Evolutionary conservation across 2,797 vertebrate genomes (phyloP).

Genomic region (Eleutherodactylus coqui): DNA sequence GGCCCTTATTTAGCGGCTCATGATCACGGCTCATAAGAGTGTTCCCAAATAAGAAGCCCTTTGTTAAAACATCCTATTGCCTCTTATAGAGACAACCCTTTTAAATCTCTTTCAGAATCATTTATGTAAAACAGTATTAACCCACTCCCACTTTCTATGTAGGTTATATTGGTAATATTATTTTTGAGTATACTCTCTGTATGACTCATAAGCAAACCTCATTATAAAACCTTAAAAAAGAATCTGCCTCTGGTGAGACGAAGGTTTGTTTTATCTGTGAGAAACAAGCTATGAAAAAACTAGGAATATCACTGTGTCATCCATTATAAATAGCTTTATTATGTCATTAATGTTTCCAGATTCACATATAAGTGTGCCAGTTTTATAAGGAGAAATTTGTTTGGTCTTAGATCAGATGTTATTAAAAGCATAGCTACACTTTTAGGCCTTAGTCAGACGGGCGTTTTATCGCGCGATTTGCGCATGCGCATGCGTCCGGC

Average conservation of each 20-base stretch:
- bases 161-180: neutral
- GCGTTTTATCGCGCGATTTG: no score
- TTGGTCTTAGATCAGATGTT: neutral
- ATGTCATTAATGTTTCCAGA: neutral
- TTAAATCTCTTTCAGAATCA: neutral
- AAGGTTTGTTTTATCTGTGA: neutral
- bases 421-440: neutral
- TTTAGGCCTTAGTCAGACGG: no score
- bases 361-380: neutral
- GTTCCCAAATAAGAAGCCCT: neutral
- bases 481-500: no score
- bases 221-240: neutral
- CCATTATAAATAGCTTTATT: slow-evolving; percentile 1
- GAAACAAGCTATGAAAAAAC: neutral
- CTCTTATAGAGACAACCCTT: neutral
- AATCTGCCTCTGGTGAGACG: neutral
- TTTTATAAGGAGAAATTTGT: neutral
- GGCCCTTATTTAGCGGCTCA: no score
- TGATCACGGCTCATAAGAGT: neutral
- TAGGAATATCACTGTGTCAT: neutral
- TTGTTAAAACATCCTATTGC: neutral
- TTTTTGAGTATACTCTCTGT: neutral
- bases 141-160: neutral
- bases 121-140: neutral
- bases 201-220: neutral